These are phyloP conservation scores for Lagopus leucura DNA, from an alignment of 2,113 vertebrate genomes.

Conservation along the genomic window DNA sequence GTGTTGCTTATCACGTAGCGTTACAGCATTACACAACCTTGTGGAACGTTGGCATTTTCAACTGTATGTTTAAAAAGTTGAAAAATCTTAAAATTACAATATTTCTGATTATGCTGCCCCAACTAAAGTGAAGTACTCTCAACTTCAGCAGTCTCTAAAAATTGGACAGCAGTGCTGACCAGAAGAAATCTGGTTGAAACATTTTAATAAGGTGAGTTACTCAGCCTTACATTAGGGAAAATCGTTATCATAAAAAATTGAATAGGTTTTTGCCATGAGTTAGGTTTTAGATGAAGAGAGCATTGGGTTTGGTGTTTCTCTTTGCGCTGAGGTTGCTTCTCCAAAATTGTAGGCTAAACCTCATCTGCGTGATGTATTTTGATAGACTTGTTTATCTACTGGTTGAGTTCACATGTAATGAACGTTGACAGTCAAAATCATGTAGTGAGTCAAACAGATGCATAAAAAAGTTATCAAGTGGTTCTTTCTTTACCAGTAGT, in stretches of 20 bases:
- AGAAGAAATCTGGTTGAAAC: background rate
- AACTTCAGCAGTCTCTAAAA: background rate
- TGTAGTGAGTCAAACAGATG: background rate
- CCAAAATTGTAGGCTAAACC: background rate
- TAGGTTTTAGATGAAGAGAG: background rate
- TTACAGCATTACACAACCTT: background rate
- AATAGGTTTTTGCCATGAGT: background rate
- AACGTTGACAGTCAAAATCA: background rate
- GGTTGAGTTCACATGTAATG: background rate
- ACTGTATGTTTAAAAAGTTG: background rate
- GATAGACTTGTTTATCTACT: background rate
- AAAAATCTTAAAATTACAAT: background rate
- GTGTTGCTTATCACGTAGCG: too few relatives aligned
- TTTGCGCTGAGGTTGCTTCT: background rate
- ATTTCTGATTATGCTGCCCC: background rate
- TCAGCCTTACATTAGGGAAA: background rate
- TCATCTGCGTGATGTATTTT: background rate
- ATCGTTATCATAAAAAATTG: background rate
- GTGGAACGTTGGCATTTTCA: background rate
- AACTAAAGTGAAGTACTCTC: background rate
- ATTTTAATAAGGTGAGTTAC: background rate
- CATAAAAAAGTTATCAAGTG: background rate
- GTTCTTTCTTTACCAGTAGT: background rate
- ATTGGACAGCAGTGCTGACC: background rate
- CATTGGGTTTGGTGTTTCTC: background rate